Conservation (phyloP, 2,888 invertebrate genomes). For the Cryptophagus acutangulus region DNA sequence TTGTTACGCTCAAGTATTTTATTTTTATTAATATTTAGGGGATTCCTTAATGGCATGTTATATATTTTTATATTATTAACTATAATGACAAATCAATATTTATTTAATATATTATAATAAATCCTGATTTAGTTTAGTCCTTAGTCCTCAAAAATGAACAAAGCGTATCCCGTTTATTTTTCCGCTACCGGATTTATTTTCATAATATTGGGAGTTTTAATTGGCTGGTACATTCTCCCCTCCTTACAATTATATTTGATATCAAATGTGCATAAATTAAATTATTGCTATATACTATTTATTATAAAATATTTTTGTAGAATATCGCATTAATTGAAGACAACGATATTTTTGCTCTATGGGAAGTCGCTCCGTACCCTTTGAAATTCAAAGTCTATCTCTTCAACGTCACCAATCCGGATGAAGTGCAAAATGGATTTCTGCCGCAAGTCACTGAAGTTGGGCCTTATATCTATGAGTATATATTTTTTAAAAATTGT, state of each 20-base stretch:
- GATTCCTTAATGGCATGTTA: too few species aligned
- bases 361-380: conserved; percentile 35
- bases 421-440: conserved; percentile 39
- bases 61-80: too few species aligned
- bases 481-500: too few species aligned
- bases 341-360: conserved; percentile 1
- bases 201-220: background rate
- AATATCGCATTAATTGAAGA: conserved; percentile 8
- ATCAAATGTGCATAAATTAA: background rate
- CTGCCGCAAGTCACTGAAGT: conserved; percentile 44
- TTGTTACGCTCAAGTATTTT: too few species aligned
- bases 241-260: background rate
- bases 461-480: conserved; percentile 48
- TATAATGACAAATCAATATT: too few species aligned
- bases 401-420: conserved; percentile 48
- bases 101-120: too few species aligned
- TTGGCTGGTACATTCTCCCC: background rate
- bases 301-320: conserved; percentile 10
- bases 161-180: background rate
- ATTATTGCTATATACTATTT: too few species aligned
- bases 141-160: too few species aligned
- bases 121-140: too few species aligned
- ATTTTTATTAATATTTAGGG: too few species aligned
- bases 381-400: conserved; percentile 43
- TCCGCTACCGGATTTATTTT: background rate